phyloP scores from a whole-genome alignment of 2,888 invertebrate species.

The Cheilosia pagana region DNA sequence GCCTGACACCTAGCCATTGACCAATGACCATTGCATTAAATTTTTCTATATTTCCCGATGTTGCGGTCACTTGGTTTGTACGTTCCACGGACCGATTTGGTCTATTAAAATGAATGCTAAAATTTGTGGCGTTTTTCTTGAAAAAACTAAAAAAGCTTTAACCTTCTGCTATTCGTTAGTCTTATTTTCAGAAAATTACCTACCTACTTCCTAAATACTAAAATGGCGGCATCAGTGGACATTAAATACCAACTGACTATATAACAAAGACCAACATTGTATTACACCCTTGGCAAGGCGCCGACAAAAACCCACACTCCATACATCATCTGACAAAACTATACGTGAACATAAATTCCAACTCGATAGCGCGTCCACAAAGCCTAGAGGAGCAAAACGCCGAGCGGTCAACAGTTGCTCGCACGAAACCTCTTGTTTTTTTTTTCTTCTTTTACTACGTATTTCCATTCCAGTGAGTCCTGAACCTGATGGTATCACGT shows the following conservation, averaged over 20 bases:
- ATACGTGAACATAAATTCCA: conserved; percentile 55
- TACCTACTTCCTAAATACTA: no score
- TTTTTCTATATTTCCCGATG: no score
- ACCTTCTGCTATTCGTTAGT: no score
- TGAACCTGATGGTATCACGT: conserved; percentile 74
- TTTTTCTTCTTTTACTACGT: conserved; percentile 52
- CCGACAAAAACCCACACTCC: conserved; percentile 7
- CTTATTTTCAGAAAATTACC: no score
- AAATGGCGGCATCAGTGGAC: no score
- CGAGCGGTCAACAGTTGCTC: conserved; percentile 43
- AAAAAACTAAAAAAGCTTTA: no score
- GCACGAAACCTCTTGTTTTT: conserved; percentile 46
- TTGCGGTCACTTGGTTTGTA: no score
- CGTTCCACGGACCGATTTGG: no score
- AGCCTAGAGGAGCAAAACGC: conserved; percentile 44
- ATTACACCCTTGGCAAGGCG: background rate
- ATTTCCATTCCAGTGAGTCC: conserved; percentile 58
- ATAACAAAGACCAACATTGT: conserved; percentile 3
- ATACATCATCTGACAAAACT: conserved; percentile 20
- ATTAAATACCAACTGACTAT: background rate
- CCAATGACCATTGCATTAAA: no score
- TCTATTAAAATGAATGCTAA: no score
- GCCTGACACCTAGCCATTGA: no score
- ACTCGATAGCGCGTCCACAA: conserved; percentile 36
- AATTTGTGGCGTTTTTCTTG: no score